phyloP scores from a whole-genome alignment of 2,797 vertebrate species.

The Masticophis lateralis region DNA sequence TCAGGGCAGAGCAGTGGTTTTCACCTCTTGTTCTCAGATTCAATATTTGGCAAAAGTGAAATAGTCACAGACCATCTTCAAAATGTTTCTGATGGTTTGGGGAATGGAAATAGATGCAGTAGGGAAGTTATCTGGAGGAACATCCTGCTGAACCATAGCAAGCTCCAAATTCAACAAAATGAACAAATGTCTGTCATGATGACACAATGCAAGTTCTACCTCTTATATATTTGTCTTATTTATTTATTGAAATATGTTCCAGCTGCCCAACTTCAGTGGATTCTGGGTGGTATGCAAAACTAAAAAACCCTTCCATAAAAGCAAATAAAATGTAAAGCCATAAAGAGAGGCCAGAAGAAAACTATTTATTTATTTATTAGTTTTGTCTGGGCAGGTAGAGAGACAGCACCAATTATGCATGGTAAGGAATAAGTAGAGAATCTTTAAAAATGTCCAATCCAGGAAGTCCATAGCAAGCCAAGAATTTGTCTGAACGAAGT shows the following conservation, averaged over 20 bases:
- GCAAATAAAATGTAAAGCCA: neutral
- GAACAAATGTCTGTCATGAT: neutral
- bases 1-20: neutral
- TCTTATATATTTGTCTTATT: neutral
- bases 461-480: neutral
- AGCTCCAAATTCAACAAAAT: neutral
- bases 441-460: neutral
- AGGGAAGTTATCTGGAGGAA: neutral
- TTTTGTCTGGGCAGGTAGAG: neutral
- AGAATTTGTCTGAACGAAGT: neutral
- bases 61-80: neutral
- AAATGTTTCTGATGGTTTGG: neutral
- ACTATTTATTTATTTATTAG: neutral
- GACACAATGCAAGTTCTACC: neutral
- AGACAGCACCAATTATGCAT: neutral
- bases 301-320: neutral
- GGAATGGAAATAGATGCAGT: neutral
- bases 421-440: neutral
- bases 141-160: neutral
- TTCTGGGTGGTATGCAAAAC: neutral
- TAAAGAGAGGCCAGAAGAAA: neutral
- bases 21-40: neutral
- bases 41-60: neutral
- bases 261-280: neutral
- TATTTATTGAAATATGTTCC: neutral